Base-by-base conservation (phyloP, 2,113 vertebrate genomes). In the Hyla sarda region DNA sequence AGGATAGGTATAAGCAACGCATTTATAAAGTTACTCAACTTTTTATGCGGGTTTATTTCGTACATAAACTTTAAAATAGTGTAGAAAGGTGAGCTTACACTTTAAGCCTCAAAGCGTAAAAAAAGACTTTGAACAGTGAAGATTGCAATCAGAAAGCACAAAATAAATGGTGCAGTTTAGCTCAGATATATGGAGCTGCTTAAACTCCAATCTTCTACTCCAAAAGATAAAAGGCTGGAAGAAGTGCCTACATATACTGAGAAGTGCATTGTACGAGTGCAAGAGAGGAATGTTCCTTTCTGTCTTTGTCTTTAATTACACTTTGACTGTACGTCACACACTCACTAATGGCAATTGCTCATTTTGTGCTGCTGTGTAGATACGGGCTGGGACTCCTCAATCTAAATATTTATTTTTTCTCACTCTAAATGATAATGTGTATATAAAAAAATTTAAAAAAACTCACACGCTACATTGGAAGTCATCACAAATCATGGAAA, bases 381-480 rank as follows among this genome's bases (percentile, higher is more conserved):
- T 25, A 3, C 25, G 30, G 37, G 23, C 12, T 16, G 47, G 50
- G 73, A 56, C 28, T 34, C 74, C 32, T 74, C 1, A 0, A 17
- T 85, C 65, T 58, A 85, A 82, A 85, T 73, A 45, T 0, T 9
- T 81, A 8, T 87, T 89, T 87, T 89, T 87, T 52, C 41, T 87
- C 90, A 10, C 5, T 80, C 79, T 28, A 45, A 89, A 82, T 2
- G 17, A 10, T 45, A 84, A 83, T 75, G 85, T 54, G 62, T 30
- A 50, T 82, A 28, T 62, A 83, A 62, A 34, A 45, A 41, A 41
- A 41, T n/a, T n/a, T 5, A 41, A 41, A 41, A 85, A 69, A 69
- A 0, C 3, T 16, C 56, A 79, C 47, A 73, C 34, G 52, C 48
- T 34, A 65, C 82, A 17, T 75, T 86, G 23, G 56, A 87, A 88